phyloP scores from a whole-genome alignment of 2,888 invertebrate species.

The Amphipyra tragopoginis region DNA sequence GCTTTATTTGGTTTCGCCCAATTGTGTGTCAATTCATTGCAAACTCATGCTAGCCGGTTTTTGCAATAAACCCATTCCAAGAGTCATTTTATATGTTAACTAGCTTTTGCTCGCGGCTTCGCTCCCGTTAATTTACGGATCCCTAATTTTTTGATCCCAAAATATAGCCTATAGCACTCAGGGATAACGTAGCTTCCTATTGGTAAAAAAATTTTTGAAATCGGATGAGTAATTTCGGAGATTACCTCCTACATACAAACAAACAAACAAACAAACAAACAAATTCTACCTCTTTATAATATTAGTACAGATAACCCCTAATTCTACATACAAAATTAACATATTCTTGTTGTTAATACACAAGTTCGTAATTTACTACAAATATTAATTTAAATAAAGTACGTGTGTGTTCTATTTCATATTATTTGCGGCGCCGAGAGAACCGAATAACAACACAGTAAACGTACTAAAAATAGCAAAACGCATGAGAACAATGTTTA shows the following conservation, averaged over 20 bases:
- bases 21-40: constrained; percentile 66
- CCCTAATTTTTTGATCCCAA: too few species aligned
- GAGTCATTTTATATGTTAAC: constrained; percentile 12
- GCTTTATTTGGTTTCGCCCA: constrained; percentile 67
- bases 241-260: too few species aligned
- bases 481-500: constrained; percentile 39
- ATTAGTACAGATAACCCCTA: constrained; percentile 7
- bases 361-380: neutral
- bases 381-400: constrained; percentile 4
- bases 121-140: too few species aligned
- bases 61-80: constrained; percentile 36
- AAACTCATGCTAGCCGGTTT: constrained; percentile 68
- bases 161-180: too few species aligned
- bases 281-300: too few species aligned
- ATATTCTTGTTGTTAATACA: constrained; percentile 4
- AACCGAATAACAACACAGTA: constrained; percentile 29
- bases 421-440: constrained; percentile 2
- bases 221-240: too few species aligned
- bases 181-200: too few species aligned
- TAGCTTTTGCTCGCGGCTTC: too few species aligned
- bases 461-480: constrained; percentile 35
- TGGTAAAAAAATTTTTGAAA: too few species aligned
- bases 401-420: constrained; percentile 2
- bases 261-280: too few species aligned
- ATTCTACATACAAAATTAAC: constrained; percentile 15